Evolutionary conservation across 2,888 invertebrate species (phyloP).

Genomic region (Ischnus inquisitorius): DNA sequence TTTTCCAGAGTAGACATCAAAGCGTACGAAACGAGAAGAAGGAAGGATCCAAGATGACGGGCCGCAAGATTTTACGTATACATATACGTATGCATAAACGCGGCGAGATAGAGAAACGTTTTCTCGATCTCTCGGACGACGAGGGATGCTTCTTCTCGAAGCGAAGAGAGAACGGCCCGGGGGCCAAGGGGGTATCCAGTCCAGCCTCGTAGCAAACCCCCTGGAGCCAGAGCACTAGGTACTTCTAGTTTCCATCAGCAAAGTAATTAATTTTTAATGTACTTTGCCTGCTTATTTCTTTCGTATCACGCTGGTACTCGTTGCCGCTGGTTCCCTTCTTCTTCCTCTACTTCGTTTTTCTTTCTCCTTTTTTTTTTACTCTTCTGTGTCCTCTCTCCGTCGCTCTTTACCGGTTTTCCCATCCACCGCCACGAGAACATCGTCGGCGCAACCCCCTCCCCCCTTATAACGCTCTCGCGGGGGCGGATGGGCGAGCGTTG

Average conservation of each 20-base stretch:
- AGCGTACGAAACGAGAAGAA: not conserved
- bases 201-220: constrained; percentile 58
- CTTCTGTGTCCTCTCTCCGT: constrained; percentile 36
- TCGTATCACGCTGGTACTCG: constrained; percentile 83
- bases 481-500: constrained; percentile 63
- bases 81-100: not conserved
- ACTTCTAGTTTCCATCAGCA: constrained; percentile 85
- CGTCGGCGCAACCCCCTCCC: constrained; percentile 10
- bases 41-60: not conserved
- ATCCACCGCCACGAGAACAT: constrained; percentile 55
- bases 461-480: constrained; percentile 54
- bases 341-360: constrained; percentile 46
- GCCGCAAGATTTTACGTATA: not conserved
- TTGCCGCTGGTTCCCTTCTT: constrained; percentile 73
- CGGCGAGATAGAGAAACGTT: not conserved
- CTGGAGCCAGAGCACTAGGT: constrained; percentile 77
- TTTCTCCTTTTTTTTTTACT: constrained; percentile 18
- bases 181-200: constrained; percentile 46
- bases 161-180: constrained; percentile 22
- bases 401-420: constrained; percentile 44
- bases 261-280: constrained; percentile 86
- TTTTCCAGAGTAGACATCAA: not conserved
- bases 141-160: not conserved
- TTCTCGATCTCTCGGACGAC: not conserved
- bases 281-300: constrained; percentile 85